Evolutionary conservation across 2,888 invertebrate genomes (phyloP), one percentile per base, ranked within the genome.

Genomic region (Onchidella celtica): DNA sequence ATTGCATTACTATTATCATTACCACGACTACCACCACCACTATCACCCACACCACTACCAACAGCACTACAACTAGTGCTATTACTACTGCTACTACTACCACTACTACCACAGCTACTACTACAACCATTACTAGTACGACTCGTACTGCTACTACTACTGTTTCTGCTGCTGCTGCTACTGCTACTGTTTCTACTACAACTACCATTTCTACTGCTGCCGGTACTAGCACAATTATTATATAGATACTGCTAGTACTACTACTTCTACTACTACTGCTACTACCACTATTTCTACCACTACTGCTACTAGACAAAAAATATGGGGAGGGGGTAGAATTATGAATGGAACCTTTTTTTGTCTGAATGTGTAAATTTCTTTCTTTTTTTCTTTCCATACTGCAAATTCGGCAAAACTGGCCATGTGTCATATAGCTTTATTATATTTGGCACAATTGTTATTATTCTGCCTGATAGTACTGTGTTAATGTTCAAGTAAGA

Each of bases 61-160:
- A n/a, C 32, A 66, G 29, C 32, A 66, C 66, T 34, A 34, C 66
- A 11, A 66, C 66, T 34, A 66, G 29, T 34, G 32, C 66, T 34
- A 66, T 32, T 66, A 66, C 66, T 34, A 66, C 32, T 66, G 32
- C 66, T 66, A 66, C 74, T 74, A 74, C 55, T 72, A 47, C 72
- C 29, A 47, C 72, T 68, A 66, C 77, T 68, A 77, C 77, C 55
- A 77, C 77, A 55, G 66, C 76, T 77, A 77, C 76, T 77, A 77
- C 66, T 66, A 66, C 76, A 66, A 77, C 66, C 55, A 77, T 66
- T 77, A 66, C 77, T 77, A 77, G 66, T 77, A 77, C 77, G 66
- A 68, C 76, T 77, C 66, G 66, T 77, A 77, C 77, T 77, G 66
- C 76, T 66, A 66, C 66, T 77, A 55, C 77, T 77, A 77, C 77